phyloP scores from a whole-genome alignment of 2,888 invertebrate genomes.

The Macrophya alboannulata region DNA sequence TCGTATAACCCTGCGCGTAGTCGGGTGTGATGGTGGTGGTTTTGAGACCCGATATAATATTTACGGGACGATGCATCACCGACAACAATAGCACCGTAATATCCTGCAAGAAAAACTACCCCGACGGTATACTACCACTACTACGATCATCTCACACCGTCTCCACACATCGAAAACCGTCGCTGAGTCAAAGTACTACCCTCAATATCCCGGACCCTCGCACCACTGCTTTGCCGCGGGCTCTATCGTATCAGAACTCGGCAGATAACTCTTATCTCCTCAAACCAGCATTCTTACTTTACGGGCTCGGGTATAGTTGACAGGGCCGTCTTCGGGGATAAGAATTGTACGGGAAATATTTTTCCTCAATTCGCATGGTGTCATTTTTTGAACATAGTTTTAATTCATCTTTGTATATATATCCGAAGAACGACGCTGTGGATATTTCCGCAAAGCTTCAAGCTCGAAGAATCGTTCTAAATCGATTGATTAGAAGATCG shows the following conservation, averaged over 20 bases:
- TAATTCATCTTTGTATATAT: neutral
- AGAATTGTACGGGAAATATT: constrained; percentile 6
- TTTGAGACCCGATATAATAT: constrained; percentile 75
- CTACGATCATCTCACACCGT: constrained; percentile 39
- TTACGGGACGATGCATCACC: constrained; percentile 79
- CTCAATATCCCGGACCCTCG: constrained; percentile 34
- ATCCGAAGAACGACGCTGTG: neutral
- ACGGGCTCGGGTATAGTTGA: constrained; percentile 36
- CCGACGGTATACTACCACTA: constrained; percentile 42
- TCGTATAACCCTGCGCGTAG: constrained; percentile 63
- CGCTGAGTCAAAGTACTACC: constrained; percentile 65
- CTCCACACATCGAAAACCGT: constrained; percentile 43
- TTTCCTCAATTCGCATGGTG: constrained; percentile 15
- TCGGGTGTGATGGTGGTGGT: constrained; percentile 12
- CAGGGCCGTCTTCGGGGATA: constrained; percentile 35
- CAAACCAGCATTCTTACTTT: constrained; percentile 75
- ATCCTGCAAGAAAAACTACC: constrained; percentile 71
- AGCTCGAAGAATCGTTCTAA: constrained; percentile 5
- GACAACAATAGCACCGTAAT: constrained; percentile 77
- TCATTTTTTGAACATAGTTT: neutral
- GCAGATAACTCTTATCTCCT: constrained; percentile 78
- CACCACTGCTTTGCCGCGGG: constrained; percentile 60
- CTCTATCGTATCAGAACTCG: constrained; percentile 76
- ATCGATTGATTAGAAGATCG: constrained; percentile 43
- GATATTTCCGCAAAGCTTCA: neutral